Base-by-base conservation (phyloP, 2,888 invertebrate species). In the Laothoe populi region DNA sequence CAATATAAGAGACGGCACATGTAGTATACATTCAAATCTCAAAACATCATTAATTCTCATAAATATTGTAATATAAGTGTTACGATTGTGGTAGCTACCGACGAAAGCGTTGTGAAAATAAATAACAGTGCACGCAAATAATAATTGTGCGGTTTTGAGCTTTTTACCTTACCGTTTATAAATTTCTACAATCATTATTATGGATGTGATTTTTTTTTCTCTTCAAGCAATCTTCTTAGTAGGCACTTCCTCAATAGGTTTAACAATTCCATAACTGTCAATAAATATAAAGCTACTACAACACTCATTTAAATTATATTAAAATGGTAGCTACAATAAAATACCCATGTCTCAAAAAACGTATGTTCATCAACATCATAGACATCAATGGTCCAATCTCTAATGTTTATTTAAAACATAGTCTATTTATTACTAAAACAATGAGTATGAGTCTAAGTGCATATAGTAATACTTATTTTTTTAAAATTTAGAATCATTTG, bases 81-180 rank as follows among this genome's bases (percentile, higher is more conserved):
- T 19, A 26, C n/a, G 2, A n/a, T 26, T 48, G 48, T 26, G 26
- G 3, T n/a, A 16, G 31, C 26, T 48, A 31, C 10, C 31, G 31
- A 31, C 10, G 31, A 49, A 31, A 53, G 53, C 53, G 31, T 35
- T 53, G 31, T 53, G 53, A 53, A 53, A 53, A 53, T 35, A 53
- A 53, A 16, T 19, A 19, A 19, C 31, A 31, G 11, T 13, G 10
- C 16, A 44, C 19, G 31, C 53, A 31, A 19, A 35, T 53, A 53
- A 31, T 53, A 53, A 53, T 49, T 19, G 3, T 53, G 19, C 21
- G 35, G 53, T 53, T 53, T 53, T 35, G 16, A 31, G 26, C 16
- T 26, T 49, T 16, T 49, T 49, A 31, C 49, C 16, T 16, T 16
- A 16, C 13, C n/a, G 31, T 4, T 31, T 53, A 44, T 19, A 21